A percentile compares a stretch with the other conserved stretches of the same genome.
phyloP scores from a whole-genome alignment of 2,113 vertebrate genomes.

The Chelonoidis abingdonii region DNA sequence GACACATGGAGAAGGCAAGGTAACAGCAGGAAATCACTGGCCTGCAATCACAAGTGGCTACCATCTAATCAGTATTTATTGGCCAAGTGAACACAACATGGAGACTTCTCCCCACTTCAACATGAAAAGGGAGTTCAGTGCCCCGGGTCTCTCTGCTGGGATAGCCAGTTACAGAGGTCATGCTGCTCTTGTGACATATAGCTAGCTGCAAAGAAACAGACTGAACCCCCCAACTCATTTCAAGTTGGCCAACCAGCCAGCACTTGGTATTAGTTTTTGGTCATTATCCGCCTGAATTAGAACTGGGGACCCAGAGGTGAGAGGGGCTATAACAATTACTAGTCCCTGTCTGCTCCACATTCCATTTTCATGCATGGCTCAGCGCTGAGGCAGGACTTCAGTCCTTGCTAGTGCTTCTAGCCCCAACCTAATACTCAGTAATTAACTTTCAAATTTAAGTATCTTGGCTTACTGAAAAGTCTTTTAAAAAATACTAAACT shows the following conservation, averaged over 20 bases:
- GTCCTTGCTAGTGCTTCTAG: neutral
- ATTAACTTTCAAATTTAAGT: neutral
- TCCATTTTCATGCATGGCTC: neutral
- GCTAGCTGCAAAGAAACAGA: neutral
- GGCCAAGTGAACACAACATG: neutral
- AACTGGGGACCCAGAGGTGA: neutral
- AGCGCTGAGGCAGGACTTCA: neutral
- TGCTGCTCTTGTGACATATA: neutral
- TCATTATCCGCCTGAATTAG: neutral
- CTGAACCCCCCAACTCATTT: neutral
- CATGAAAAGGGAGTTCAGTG: neutral
- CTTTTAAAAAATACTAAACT: neutral
- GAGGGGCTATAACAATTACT: neutral
- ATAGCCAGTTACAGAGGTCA: neutral
- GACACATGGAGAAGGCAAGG: neutral
- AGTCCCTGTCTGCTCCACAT: neutral
- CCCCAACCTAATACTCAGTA: neutral
- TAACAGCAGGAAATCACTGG: neutral
- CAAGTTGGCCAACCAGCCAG: rapidly evolving
- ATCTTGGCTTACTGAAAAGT: neutral
- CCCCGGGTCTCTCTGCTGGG: neutral
- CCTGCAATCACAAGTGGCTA: neutral
- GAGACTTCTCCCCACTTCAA: neutral
- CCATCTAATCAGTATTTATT: neutral
- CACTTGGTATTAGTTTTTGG: rapidly evolving